Evolutionary conservation across 1,140 invertebrate species (phyloP).

Genomic region (Condylostylus longicornis): DNA sequence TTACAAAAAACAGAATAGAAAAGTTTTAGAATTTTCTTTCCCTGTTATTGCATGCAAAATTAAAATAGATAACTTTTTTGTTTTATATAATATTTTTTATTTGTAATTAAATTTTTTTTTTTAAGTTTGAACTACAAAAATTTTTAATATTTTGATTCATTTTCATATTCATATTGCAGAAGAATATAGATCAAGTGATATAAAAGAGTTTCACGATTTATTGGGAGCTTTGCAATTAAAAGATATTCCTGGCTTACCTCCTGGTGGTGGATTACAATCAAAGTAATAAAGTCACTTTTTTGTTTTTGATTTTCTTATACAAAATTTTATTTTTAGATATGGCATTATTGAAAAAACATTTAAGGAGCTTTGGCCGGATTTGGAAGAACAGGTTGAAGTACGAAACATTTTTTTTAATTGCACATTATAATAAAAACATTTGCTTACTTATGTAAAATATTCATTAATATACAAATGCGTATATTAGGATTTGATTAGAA

Average conservation of each 20-base stretch:
- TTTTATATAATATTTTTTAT: conserved; percentile 13
- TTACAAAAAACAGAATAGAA: conserved; percentile 15
- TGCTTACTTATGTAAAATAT: no score
- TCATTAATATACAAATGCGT: no score
- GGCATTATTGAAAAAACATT: conserved; percentile 28
- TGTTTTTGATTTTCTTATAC: neutral
- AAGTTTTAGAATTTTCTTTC: conserved; percentile 12
- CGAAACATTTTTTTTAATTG: conserved; percentile 15
- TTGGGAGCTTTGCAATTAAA: conserved; percentile 21
- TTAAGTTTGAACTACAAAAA: conserved; percentile 4
- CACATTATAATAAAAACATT: no score
- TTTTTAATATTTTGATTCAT: conserved; percentile 2
- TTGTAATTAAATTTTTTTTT: neutral
- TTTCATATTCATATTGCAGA: conserved; percentile 21
- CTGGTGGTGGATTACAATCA: conserved; percentile 28
- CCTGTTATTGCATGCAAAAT: conserved; percentile 10
- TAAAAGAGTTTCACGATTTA: conserved; percentile 22
- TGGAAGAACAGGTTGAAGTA: conserved; percentile 27
- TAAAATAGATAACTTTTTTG: conserved; percentile 19
- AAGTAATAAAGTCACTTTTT: conserved; percentile 15
- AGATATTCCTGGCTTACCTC: conserved; percentile 30
- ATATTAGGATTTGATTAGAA: no score
- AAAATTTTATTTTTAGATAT: conserved; percentile 18
- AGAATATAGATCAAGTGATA: conserved; percentile 19
- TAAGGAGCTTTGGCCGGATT: conserved; percentile 24